phyloP scores from a whole-genome alignment of 2,888 invertebrate genomes.

The Coronaproctus castanopsis region DNA sequence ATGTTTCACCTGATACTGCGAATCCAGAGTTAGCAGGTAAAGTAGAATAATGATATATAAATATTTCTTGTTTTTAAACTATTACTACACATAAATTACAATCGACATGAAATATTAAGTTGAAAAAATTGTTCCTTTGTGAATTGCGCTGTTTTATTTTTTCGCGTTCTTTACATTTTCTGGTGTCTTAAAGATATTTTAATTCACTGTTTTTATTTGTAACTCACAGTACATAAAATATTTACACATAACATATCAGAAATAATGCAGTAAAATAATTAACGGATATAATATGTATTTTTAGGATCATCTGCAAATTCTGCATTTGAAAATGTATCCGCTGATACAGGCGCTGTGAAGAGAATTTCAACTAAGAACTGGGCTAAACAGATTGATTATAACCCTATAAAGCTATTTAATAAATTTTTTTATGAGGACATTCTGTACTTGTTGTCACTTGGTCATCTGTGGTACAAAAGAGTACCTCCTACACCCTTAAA shows the following conservation, averaged over 20 bases:
- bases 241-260: no score
- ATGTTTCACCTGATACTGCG: conserved; percentile 84
- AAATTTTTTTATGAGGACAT: conserved; percentile 93
- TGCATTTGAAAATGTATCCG: conserved; percentile 34
- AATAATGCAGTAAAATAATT: no score
- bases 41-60: no score
- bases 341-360: conserved; percentile 34
- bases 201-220: no score
- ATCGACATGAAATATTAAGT: no score
- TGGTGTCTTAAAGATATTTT: no score
- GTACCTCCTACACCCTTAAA: conserved; percentile 57
- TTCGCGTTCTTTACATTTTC: no score
- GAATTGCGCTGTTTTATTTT: no score
- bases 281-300: background rate
- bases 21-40: conserved; percentile 74
- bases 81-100: no score
- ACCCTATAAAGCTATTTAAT: conserved; percentile 64
- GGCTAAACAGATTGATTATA: conserved; percentile 66
- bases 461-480: conserved; percentile 83
- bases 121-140: no score
- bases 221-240: no score
- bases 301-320: conserved; percentile 33
- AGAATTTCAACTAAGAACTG: conserved; percentile 61
- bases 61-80: no score
- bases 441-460: conserved; percentile 80